Evolutionary conservation across 1,140 invertebrate species (phyloP).

Genomic region (Diabrotica virgifera): DNA sequence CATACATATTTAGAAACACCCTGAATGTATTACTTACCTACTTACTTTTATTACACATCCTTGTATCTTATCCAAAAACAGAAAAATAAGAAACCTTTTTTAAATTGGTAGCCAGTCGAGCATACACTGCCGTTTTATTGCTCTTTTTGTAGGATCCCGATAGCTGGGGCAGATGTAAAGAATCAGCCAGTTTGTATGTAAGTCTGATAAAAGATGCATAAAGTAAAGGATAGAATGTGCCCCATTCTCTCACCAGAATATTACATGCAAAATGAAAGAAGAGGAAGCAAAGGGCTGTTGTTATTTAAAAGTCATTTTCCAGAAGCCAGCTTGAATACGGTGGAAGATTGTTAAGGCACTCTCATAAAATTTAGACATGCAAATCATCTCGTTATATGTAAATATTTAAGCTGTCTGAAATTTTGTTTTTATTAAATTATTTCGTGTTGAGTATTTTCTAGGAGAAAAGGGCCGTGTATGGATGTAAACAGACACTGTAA

Average conservation of each 20-base stretch:
- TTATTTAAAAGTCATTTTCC: background rate
- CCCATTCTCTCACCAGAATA: constrained; percentile 2
- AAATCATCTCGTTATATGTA: background rate
- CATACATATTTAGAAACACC: too few species aligned
- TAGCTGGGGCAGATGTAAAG: background rate
- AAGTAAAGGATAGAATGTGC: background rate
- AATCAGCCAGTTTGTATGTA: constrained; percentile 2
- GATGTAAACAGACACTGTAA: too few species aligned
- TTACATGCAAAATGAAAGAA: background rate
- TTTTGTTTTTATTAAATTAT: background rate
- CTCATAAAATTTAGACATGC: background rate
- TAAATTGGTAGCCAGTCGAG: constrained; percentile 1
- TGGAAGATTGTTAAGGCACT: background rate
- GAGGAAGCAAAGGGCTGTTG: background rate
- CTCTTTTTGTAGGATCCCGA: background rate
- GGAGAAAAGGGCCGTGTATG: too few species aligned
- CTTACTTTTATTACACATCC: too few species aligned
- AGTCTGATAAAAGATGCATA: background rate
- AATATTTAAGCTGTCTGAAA: background rate
- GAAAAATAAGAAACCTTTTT: background rate
- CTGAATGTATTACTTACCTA: too few species aligned
- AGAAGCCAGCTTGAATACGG: background rate
- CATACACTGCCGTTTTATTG: background rate
- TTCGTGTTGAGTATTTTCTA: background rate
- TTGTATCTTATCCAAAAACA: too few species aligned